Base-by-base conservation (phyloP, 2,113 vertebrate species). In the Anguilla rostrata region DNA sequence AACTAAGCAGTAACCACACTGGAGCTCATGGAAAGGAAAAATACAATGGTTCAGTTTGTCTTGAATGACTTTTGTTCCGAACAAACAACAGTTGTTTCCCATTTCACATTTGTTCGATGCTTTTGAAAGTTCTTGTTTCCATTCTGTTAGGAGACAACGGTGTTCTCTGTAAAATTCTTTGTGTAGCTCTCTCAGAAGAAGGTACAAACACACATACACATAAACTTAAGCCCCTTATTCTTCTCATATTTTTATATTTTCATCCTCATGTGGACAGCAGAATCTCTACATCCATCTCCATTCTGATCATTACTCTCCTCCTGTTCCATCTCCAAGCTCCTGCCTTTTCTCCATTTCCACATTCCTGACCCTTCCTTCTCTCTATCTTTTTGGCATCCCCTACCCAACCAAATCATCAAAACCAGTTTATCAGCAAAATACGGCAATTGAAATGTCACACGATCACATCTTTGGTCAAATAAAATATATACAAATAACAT, bases 401-500 rank as follows among this genome's bases (percentile, higher is more conserved):
- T 26, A 75, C 9, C 26, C 71, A 34, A 34, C 6, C 16, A 12
- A 78, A 71, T 34, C 29, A 0, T 84, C 26, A 34, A 84, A 46
- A 46, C 15, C 26, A 7, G n/a, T 53, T 40, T 34, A 34, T n/a
- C 84, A 53, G 18, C 22, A 63, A 8, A 63, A 26, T 63, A 63
- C 60, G 9, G 20, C 2, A 22, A 63, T 12, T 34, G 71, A 12
- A 5, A 6, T 29, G 71, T 29, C 41, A 79, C 41, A 85, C 46
- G 15, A 22, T 20, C 9, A 34, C 66, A 46, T 49, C 20, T 26
- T 81, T 46, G 20, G 80, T 14, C 16, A 81, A 43, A 29, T 78
- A 78, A 71, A 85, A 78, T 85, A 85, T 20, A 40, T 66, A 84
- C 43, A 75, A 60, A 78, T 41, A 84, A 78, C 14, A 40, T 7